Percentiles rank a stretch among this genome's conserved stretches.
These are phyloP conservation scores for Cephus pulcher DNA, from an alignment of 2,888 invertebrate species.

Conservation along the genomic window DNA sequence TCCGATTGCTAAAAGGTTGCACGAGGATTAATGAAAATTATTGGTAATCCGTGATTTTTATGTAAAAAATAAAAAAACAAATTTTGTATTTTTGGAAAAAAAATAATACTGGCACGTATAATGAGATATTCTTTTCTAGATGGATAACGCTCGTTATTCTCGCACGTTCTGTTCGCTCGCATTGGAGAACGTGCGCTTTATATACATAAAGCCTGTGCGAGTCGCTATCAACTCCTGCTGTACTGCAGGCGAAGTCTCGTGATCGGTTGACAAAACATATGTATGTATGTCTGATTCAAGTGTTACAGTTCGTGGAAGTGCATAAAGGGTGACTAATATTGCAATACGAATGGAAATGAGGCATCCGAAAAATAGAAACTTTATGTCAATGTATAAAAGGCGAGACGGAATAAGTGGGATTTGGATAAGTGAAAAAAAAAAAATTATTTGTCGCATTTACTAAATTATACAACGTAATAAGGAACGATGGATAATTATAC, in stretches of 20 bases:
- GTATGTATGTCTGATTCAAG: background rate
- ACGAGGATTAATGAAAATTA: background rate
- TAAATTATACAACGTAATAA: background rate
- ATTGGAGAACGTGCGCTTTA: background rate
- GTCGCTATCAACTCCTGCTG: background rate
- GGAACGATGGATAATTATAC: background rate
- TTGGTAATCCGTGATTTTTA: background rate
- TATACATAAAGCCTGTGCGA: background rate
- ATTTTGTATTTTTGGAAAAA: background rate
- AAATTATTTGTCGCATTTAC: background rate
- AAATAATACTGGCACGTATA: background rate
- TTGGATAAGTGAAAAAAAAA: background rate
- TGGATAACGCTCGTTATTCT: background rate
- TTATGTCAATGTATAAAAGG: background rate
- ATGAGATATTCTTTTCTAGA: background rate
- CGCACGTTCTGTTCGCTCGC: background rate
- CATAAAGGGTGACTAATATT: background rate
- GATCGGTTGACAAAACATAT: background rate
- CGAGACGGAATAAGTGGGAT: background rate
- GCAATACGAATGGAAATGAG: background rate
- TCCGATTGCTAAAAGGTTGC: background rate
- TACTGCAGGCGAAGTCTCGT: background rate
- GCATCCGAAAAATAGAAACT: background rate
- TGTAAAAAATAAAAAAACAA: background rate
- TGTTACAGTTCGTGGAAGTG: background rate